phyloP scores from a whole-genome alignment of 1,140 invertebrate species.

The Heliconius congener region DNA sequence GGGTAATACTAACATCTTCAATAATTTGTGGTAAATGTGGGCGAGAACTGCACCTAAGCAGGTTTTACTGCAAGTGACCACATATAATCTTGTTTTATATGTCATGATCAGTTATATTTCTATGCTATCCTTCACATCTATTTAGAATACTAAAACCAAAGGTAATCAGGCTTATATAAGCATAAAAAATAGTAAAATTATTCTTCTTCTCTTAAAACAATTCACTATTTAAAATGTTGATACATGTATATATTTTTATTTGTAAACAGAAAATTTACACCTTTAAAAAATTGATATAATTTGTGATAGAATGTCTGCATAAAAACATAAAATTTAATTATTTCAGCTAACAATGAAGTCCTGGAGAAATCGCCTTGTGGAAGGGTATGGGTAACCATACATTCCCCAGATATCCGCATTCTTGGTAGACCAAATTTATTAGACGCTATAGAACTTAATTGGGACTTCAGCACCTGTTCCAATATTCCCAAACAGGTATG shows the following conservation, averaged over 20 bases:
- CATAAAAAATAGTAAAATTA: neutral
- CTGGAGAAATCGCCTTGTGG: slow-evolving; percentile 66
- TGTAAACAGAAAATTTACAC: too few relatives aligned
- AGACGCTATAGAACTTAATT: slow-evolving; percentile 72
- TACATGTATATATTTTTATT: neutral
- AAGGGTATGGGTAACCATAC: slow-evolving; percentile 69
- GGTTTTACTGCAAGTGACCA: neutral
- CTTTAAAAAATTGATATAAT: neutral
- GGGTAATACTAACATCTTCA: slow-evolving; percentile 15
- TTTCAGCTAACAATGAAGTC: slow-evolving; percentile 55
- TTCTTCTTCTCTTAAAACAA: neutral
- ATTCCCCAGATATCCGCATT: slow-evolving; percentile 60
- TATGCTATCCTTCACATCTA: neutral
- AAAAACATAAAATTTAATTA: slow-evolving; percentile 8
- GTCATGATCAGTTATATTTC: neutral
- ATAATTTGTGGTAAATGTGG: neutral
- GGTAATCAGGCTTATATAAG: neutral
- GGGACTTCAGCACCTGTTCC: slow-evolving; percentile 69
- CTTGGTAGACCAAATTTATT: slow-evolving; percentile 41
- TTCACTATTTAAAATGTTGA: neutral
- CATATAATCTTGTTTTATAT: neutral
- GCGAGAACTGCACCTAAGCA: neutral
- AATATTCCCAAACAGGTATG: slow-evolving; percentile 59
- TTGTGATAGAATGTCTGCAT: neutral
- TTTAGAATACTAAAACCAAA: neutral